phyloP scores from a whole-genome alignment of 2,888 invertebrate species.

The Lamellibrachia satsuma region DNA sequence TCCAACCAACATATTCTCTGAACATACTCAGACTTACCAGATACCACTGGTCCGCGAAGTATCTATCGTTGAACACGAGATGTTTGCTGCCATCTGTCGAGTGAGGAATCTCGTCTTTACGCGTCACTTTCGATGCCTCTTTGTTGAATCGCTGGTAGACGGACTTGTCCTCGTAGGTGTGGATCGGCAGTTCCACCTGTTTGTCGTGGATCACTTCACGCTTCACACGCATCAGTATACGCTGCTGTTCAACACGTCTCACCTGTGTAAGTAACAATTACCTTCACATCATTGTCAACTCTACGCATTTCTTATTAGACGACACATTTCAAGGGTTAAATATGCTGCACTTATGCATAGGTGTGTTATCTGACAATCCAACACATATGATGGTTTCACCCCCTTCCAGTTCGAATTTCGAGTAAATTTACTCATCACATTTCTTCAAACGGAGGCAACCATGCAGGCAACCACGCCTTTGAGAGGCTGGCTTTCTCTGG shows the following conservation, averaged over 20 bases:
- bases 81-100: neutral
- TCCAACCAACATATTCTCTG: neutral
- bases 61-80: constrained; percentile 52
- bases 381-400: too few relatives aligned
- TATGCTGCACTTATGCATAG: too few relatives aligned
- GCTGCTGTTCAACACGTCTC: constrained; percentile 54
- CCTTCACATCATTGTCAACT: too few relatives aligned
- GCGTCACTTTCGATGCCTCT: constrained; percentile 7
- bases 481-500: too few relatives aligned
- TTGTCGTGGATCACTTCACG: constrained; percentile 52
- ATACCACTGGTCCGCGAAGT: constrained; percentile 58
- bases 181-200: constrained; percentile 52
- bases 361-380: too few relatives aligned
- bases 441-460: too few relatives aligned
- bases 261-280: constrained; percentile 44
- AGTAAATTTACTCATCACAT: too few relatives aligned
- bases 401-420: too few relatives aligned
- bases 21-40: constrained; percentile 48
- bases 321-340: too few relatives aligned
- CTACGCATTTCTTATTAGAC: too few relatives aligned
- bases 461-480: too few relatives aligned
- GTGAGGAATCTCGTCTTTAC: neutral
- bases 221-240: constrained; percentile 50
- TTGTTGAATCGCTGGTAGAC: constrained; percentile 46
- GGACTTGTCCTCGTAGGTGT: constrained; percentile 47